These are phyloP conservation scores for Lasioglossum zephyrum DNA, from an alignment of 2,888 invertebrate species.

Conservation along the genomic window DNA sequence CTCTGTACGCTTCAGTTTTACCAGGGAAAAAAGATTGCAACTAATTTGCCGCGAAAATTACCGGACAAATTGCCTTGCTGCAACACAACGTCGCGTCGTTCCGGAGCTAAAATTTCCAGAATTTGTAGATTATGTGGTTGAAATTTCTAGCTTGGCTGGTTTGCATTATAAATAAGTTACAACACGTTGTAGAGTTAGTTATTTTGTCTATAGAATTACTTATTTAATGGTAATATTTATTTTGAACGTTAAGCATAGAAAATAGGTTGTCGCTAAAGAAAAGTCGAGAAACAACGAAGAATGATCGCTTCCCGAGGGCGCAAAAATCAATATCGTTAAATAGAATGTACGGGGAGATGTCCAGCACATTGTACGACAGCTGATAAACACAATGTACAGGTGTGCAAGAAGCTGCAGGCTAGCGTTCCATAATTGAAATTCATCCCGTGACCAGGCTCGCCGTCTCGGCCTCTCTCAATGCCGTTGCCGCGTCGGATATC, in stretches of 20 bases:
- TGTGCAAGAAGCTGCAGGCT: conserved; percentile 32
- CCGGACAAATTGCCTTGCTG: not conserved
- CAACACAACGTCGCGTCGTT: not conserved
- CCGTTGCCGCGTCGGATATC: conserved; percentile 50
- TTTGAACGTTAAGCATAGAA: too few species aligned
- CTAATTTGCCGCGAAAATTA: conserved; percentile 15
- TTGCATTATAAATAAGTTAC: not conserved
- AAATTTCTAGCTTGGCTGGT: not conserved
- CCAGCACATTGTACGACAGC: not conserved
- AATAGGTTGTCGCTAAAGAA: not conserved
- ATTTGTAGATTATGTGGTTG: not conserved
- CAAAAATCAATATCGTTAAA: not conserved
- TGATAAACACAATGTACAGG: conserved; percentile 12
- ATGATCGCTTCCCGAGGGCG: not conserved
- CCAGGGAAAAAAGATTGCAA: not conserved
- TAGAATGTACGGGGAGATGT: not conserved
- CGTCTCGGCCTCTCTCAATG: conserved; percentile 21
- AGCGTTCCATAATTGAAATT: conserved; percentile 64
- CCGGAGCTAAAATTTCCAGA: not conserved
- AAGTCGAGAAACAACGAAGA: not conserved
- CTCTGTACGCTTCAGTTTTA: not conserved
- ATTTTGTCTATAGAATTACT: too few species aligned
- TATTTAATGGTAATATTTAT: too few species aligned
- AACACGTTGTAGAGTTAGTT: not conserved
- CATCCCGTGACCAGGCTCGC: conserved; percentile 51